Evolutionary conservation across 92 coral and sea anemone genomes (phyloP), one percentile per base, ranked within the genome.

Genomic region (Epizoanthus stellaris): DNA sequence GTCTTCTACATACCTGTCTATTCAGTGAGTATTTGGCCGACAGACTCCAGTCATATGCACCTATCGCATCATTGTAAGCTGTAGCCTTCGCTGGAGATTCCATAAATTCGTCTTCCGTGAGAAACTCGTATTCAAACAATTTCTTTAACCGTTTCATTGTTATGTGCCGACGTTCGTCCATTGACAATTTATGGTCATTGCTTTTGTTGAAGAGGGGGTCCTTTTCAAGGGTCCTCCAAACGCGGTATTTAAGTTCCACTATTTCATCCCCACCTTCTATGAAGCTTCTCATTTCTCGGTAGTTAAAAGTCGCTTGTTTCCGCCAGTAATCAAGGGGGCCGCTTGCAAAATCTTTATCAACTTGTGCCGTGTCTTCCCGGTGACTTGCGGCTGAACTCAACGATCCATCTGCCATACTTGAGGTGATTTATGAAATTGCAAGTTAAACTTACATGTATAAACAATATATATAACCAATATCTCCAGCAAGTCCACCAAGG

Each of bases 301-400:
- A 89, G 87, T 96, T 86, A 85, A 96, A 96, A 1, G 97, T 63
- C 17, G 99, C 93, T 23, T 89, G 91, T 58, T 85, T 85, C 6
- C 99, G 91, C 82, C 93, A 96, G 17, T 72, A 5, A 83, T 94
- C 97, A 87, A 96, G 67, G 21, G 98, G 99, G 6, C 99, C 99
- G 9, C 91, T 68, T 2, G 94, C 88, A 85, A 94, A 94, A 38
- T 61, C 64, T 30, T 84, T 61, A 47, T n/a, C 39, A 77, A 57
- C 25, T 0, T 39, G 23, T 2, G 38, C 47, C 56, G 49, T 1
- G n/a, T 67, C 38, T 34, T 49, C 76, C 67, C 49, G 75, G 16
- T 10, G 45, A 34, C 38, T 81, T n/a, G 47, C 56, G n/a, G 52
- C 75, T 34, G 76, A 67, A 17, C 66, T 81, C 17, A 81, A 52